These are phyloP conservation scores for Cololabis saira DNA, from an alignment of 2,113 vertebrate species.

Conservation along the genomic window DNA sequence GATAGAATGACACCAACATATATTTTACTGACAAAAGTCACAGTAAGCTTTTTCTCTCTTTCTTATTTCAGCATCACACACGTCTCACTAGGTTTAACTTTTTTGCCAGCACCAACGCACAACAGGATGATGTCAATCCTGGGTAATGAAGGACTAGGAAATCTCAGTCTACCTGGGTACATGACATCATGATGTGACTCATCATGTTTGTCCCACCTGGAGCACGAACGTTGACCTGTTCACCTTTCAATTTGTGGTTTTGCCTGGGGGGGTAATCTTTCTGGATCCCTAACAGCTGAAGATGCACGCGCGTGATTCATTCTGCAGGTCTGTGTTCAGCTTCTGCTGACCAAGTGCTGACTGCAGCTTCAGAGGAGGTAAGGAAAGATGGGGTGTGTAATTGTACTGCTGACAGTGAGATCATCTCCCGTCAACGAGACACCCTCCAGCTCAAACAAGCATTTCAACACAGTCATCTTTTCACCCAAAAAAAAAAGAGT, in stretches of 20 bases:
- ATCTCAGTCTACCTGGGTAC: background rate
- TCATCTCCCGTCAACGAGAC: conserved; percentile 26
- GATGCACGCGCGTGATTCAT: conserved; percentile 3
- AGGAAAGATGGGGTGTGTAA: conserved; percentile 6
- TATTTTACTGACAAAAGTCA: no score
- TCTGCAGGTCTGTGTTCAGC: conserved; percentile 2
- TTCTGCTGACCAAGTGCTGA: conserved; percentile 59
- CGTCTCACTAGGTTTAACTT: no score
- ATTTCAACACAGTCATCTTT: conserved; percentile 33
- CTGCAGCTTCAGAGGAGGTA: conserved; percentile 17
- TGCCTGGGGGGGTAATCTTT: conserved; percentile 14
- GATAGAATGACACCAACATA: no score
- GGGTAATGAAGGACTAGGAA: background rate
- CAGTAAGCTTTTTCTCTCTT: no score
- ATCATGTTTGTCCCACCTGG: background rate
- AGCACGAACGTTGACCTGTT: conserved; percentile 4
- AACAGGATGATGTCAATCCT: background rate
- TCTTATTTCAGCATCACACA: no score
- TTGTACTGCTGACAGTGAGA: conserved; percentile 35
- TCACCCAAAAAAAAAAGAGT: background rate
- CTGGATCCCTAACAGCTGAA: background rate
- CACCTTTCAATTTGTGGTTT: conserved; percentile 18
- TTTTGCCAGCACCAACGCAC: no score
- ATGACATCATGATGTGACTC: conserved; percentile 22
- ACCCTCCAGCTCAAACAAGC: conserved; percentile 4